phyloP scores from a whole-genome alignment of 23 tunicate genomes.

The Aplidium turbinatum region DNA sequence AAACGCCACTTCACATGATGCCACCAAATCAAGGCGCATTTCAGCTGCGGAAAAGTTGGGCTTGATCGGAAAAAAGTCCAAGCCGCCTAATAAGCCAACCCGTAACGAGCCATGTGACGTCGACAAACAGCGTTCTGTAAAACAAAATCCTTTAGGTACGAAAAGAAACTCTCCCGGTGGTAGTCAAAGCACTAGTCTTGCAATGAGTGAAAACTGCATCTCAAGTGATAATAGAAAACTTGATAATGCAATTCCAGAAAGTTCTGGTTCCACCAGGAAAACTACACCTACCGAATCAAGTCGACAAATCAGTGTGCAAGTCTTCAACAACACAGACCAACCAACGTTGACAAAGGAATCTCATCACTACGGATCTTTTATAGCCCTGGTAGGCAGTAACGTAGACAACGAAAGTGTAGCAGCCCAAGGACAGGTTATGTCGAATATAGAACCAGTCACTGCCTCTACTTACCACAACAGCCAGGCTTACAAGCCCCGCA shows the following conservation, averaged over 20 bases:
- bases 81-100: slow-evolving; percentile 15
- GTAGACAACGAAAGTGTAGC: not conserved
- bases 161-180: too few relatives aligned
- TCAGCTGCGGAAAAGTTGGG: slow-evolving; percentile 16
- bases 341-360: not conserved
- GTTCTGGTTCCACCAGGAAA: too few relatives aligned
- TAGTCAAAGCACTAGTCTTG: too few relatives aligned
- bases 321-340: slow-evolving; percentile 6
- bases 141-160: too few relatives aligned
- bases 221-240: too few relatives aligned
- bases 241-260: too few relatives aligned
- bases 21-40: too few relatives aligned
- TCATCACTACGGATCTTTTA: slow-evolving; percentile 38
- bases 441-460: not conserved
- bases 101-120: not conserved
- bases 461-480: not conserved
- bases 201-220: too few relatives aligned
- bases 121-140: too few relatives aligned
- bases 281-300: not conserved
- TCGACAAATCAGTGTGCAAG: slow-evolving; percentile 19
- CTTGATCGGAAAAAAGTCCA: slow-evolving; percentile 1
- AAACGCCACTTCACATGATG: too few relatives aligned
- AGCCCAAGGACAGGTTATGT: not conserved
- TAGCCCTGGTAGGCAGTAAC: slow-evolving; percentile 37
- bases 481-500: not conserved